Base-by-base conservation (phyloP, 1,140 invertebrate species). In the Cotesia typhae region DNA sequence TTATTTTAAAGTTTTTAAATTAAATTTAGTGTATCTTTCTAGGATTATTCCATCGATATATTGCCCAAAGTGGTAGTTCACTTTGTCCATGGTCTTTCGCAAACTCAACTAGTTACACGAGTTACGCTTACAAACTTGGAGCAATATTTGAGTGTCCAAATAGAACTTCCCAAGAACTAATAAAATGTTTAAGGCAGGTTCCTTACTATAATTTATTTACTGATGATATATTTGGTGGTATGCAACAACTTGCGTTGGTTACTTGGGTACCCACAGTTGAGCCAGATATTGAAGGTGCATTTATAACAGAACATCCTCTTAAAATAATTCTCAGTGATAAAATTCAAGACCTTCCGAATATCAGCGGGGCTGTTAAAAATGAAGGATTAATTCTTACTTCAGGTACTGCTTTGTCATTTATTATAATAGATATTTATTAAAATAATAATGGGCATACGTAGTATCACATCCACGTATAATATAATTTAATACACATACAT, bases 11-110 rank as follows among this genome's bases (percentile, higher is more conserved):
- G 5, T 3, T 17, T 35, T 28, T 14, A n/a, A 35, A 6, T 67
- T 63, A 7, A n/a, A 28, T 55, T 63, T 35, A 60, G 47, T 14
- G n/a, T 20, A 38, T 28, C 10, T 53, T 53, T 67, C 67, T 77
- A 89, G 88, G 85, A 69, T 80, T 91, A 55, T 91, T 92, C 77
- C 82, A 89, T 53, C 84, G 88, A 65, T 88, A 88, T 0, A 88
- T 92, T 36, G 76, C 90, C 28, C 87, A 90, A 82, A 90, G 89
- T 74, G 91, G 91, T n/a, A 89, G 90, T n/a, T 90, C 89, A 10
- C 77, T 92, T 6, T 87, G 85, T 64, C 85, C 86, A 35, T 92
- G 89, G 91, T 90, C 89, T 7, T 73, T 67, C 63, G 9, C 14
- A 37, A 59, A 67, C 7, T 71, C 67, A 6, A 52, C 59, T 1